phyloP scores from a whole-genome alignment of 2,888 invertebrate genomes.

The Tuberolachnus salignus region DNA sequence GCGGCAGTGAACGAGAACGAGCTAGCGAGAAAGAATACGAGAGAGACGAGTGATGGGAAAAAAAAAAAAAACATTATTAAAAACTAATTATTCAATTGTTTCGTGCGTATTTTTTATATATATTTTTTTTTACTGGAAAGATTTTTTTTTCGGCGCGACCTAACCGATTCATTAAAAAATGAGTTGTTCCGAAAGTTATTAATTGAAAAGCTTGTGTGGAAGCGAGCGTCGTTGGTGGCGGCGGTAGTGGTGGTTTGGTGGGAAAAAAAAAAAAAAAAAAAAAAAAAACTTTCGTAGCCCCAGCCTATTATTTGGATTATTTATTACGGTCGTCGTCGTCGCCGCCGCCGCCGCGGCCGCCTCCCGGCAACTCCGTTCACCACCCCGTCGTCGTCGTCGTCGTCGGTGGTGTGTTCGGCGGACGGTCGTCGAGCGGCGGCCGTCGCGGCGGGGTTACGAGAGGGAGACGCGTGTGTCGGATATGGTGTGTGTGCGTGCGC shows the following conservation, averaged over 20 bases:
- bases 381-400: not conserved
- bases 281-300: conserved; percentile 46
- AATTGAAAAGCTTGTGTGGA: conserved; percentile 43
- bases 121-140: conserved; percentile 13
- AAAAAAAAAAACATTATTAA: conserved; percentile 41
- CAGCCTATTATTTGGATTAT: conserved; percentile 55
- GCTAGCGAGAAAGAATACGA: not conserved
- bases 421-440: not conserved
- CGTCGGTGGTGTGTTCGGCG: not conserved
- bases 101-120: conserved; percentile 4
- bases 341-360: not conserved
- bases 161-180: conserved; percentile 52
- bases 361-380: not conserved
- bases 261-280: not conserved
- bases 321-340: conserved; percentile 53
- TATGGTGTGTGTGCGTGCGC: conserved; percentile 18
- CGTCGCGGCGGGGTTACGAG: not conserved
- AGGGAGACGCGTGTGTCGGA: not conserved
- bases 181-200: conserved; percentile 52
- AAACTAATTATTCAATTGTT: conserved; percentile 51
- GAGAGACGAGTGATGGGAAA: not conserved
- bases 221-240: not conserved
- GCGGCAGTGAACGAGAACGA: not conserved
- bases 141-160: conserved; percentile 19
- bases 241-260: not conserved